Conservation (phyloP, 2,888 invertebrate species). For the Incurvaria masculella region DNA sequence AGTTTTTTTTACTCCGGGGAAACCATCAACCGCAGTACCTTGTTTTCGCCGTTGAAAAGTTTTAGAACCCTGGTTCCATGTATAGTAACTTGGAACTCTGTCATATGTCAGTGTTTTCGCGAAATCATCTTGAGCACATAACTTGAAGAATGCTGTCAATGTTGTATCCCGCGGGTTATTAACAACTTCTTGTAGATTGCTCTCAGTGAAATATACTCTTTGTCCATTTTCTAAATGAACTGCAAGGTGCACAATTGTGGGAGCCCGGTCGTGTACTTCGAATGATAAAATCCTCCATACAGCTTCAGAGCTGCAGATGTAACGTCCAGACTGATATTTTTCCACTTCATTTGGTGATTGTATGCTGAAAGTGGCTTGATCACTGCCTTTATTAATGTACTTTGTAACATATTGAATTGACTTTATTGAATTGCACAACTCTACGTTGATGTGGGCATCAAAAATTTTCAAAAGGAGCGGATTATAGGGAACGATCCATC, state of each 20-base stretch:
- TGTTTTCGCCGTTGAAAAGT: slow-evolving; percentile 15
- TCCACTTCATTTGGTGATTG: slow-evolving; percentile 16
- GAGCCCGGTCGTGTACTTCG: slow-evolving; percentile 12
- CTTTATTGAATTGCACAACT: slow-evolving; percentile 12
- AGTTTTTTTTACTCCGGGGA: slow-evolving; percentile 16
- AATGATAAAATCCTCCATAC: slow-evolving; percentile 16
- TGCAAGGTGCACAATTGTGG: slow-evolving; percentile 8
- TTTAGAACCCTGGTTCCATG: slow-evolving; percentile 14
- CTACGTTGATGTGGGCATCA: slow-evolving; percentile 17
- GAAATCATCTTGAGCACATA: slow-evolving; percentile 16
- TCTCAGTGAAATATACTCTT: slow-evolving; percentile 9
- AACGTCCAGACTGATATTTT: slow-evolving; percentile 14
- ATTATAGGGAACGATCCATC: slow-evolving; percentile 17
- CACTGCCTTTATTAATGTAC: slow-evolving; percentile 13
- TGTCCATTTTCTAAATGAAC: slow-evolving; percentile 7
- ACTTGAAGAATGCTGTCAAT: slow-evolving; percentile 13
- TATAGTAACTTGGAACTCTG: slow-evolving; percentile 8
- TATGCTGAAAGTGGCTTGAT: slow-evolving; percentile 12
- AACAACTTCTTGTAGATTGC: slow-evolving; percentile 13
- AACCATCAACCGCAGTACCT: slow-evolving; percentile 16
- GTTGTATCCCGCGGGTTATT: slow-evolving; percentile 17
- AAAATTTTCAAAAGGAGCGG: slow-evolving; percentile 15
- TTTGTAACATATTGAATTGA: slow-evolving; percentile 12
- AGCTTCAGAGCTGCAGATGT: slow-evolving; percentile 14
- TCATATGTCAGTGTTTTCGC: slow-evolving; percentile 16